phyloP scores from a whole-genome alignment of 2,888 invertebrate genomes.

The Torymus texanus region DNA sequence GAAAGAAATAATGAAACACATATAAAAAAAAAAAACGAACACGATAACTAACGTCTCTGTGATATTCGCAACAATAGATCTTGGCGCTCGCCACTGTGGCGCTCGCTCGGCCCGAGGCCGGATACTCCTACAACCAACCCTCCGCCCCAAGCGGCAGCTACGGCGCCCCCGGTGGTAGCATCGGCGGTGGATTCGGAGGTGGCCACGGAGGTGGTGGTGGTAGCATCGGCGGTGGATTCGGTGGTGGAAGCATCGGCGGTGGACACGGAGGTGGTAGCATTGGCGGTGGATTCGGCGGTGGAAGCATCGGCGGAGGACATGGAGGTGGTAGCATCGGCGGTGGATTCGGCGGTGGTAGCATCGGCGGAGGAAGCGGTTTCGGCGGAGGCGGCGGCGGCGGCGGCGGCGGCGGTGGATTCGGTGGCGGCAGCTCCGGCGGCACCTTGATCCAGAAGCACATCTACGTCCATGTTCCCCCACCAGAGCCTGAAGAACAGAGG shows the following conservation, averaged over 20 bases:
- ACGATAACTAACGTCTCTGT: background rate
- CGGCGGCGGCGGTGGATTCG: constrained; percentile 73
- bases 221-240: constrained; percentile 53
- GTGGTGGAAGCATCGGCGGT: constrained; percentile 57
- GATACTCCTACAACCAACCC: constrained; percentile 65
- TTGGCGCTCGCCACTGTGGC: constrained; percentile 72
- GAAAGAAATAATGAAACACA: background rate
- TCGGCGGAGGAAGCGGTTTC: constrained; percentile 57
- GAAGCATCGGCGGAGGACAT: constrained; percentile 57
- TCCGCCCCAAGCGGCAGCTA: constrained; percentile 59
- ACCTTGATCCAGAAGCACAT: constrained; percentile 89
- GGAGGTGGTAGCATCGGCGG: constrained; percentile 48
- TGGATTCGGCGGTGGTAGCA: constrained; percentile 58
- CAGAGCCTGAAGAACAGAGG: constrained; percentile 84
- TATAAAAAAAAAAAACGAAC: no score
- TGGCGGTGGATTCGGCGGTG: constrained; percentile 56
- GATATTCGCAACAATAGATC: constrained; percentile 65
- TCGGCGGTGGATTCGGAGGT: constrained; percentile 37
- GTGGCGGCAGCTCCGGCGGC: constrained; percentile 76
- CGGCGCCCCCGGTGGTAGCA: constrained; percentile 58
- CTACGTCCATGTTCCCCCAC: constrained; percentile 93
- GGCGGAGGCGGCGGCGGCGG: constrained; percentile 72
- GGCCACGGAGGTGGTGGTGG: constrained; percentile 50
- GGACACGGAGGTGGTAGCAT: constrained; percentile 52
- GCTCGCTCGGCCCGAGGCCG: constrained; percentile 73